Evolutionary conservation across 2,113 vertebrate species (phyloP).

Genomic region (Upupa epops): DNA sequence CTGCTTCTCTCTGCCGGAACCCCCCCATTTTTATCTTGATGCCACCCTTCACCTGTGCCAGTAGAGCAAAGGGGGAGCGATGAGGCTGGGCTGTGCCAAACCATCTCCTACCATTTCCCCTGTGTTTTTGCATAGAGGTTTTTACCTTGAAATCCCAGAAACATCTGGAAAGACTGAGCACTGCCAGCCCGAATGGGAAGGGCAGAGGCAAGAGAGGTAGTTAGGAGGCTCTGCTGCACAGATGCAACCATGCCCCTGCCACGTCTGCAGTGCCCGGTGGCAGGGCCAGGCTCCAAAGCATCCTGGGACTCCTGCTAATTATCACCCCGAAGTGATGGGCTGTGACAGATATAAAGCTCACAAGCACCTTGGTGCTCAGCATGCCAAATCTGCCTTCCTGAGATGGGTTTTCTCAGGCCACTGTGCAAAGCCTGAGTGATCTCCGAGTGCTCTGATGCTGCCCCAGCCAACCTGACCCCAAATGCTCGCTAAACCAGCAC

Average conservation of each 20-base stretch:
- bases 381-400: background rate
- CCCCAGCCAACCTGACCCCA: conserved; percentile 42
- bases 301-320: background rate
- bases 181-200: background rate
- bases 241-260: background rate
- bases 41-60: background rate
- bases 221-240: background rate
- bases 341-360: background rate
- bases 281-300: background rate
- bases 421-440: background rate
- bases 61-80: background rate
- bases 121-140: background rate
- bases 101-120: background rate
- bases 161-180: too few relatives aligned
- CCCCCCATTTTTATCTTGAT: background rate
- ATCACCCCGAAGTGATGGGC: background rate
- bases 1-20: background rate
- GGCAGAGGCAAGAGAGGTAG: background rate
- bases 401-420: conserved; percentile 49
- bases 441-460: background rate
- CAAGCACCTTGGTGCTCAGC: background rate
- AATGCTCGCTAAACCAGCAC: background rate
- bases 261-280: background rate
- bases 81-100: background rate
- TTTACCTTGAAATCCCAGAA: background rate